phyloP scores from a whole-genome alignment of 2,113 vertebrate genomes.

The Meriones unguiculatus region DNA sequence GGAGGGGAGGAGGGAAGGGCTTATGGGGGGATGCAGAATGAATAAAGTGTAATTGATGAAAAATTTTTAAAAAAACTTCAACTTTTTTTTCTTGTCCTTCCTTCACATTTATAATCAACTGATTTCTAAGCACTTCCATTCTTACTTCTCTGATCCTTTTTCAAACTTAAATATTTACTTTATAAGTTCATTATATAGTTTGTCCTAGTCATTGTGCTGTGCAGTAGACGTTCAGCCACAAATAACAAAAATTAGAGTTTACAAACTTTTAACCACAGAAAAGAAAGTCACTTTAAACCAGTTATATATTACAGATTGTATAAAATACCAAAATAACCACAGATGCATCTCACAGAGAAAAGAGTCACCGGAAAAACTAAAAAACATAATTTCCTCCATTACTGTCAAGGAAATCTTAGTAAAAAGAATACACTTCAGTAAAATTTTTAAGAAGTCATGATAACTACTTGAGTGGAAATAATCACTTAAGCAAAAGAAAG shows the following conservation, averaged over 20 bases:
- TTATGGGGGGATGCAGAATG: too few species aligned
- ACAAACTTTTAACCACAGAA: background rate
- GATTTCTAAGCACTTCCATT: background rate
- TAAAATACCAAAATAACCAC: background rate
- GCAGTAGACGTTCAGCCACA: too few species aligned
- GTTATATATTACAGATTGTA: background rate
- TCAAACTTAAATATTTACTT: background rate
- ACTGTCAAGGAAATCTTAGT: background rate
- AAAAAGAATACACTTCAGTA: background rate
- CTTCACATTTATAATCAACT: background rate
- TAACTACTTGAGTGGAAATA: background rate
- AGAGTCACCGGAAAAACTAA: background rate
- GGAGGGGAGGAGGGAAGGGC: too few species aligned
- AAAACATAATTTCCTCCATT: background rate
- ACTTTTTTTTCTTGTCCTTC: background rate
- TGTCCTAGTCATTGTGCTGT: background rate
- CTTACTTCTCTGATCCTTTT: background rate
- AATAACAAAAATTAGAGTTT: too few species aligned
- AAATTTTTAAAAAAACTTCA: too few species aligned
- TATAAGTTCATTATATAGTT: background rate
- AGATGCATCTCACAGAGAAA: background rate
- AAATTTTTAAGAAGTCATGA: background rate
- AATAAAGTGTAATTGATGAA: too few species aligned
- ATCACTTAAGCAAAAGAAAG: slow-evolving; percentile 1
- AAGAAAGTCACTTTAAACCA: background rate